Evolutionary conservation across 2,113 vertebrate genomes (phyloP), one percentile per base, ranked within the genome.

Genomic region (Thamnaconus septentrionalis): DNA sequence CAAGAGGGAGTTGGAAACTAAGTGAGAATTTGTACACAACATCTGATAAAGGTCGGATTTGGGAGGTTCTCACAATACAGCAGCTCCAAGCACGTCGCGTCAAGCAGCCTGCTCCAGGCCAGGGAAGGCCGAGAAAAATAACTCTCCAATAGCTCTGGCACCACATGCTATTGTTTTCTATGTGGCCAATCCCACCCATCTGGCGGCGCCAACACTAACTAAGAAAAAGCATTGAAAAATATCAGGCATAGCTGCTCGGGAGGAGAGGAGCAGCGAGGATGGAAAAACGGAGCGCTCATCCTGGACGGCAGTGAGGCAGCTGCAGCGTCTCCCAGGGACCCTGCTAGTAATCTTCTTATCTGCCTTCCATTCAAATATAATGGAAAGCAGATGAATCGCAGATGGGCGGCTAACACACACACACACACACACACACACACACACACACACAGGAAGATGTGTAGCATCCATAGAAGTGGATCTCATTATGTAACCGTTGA

Each of bases 341-440:
- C 76, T 73, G 50, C 85, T 83, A 83, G 79, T 89, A 85, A 85
- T 85, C 80, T 80, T 79, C 81, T 90, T 91, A 90, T 91, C 90
- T 88, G 85, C 80, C 80, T 84, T 81, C 71, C 79, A 86, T 88
- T 91, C 83, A 73, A 68, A 50, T 57, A 69, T 82, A 87, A 91
- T 87, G 73, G 71, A 81, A 80, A 87, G 76, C 90, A 91, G 87
- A 90, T 87, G 87, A 79, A 61, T 46, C 62, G 59, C 56, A 71
- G 85, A 80, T 75, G 76, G 75, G 73, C 48, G 12, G 60, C 65
- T 60, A 69, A 66, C 83, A 74, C 83, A 43, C 76, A 11, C 75
- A 48, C 70, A 63, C 77, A 55, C 73, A 61, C 61, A 77, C 52
- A 41, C 59, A 68, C 65, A 51, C 58, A 50, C 62, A 66, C 51